Base-by-base conservation (phyloP, 2,113 vertebrate genomes). In the Phaethornis superciliosus region DNA sequence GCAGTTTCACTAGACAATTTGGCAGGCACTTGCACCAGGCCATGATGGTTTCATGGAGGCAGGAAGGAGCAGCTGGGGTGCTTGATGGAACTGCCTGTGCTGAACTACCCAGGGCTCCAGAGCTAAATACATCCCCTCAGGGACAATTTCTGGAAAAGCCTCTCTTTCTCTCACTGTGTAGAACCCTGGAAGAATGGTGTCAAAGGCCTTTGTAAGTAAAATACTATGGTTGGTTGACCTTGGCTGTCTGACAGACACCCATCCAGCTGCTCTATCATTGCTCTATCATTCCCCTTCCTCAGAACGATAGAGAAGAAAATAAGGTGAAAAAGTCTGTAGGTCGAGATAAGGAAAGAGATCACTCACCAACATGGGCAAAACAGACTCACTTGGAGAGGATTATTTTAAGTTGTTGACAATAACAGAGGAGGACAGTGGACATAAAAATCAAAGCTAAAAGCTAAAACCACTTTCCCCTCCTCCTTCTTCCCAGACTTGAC, bases 121-220 rank as follows among this genome's bases (percentile, higher is more conserved):
- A 72, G 59, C 59, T 93, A 56, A 78, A 81, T 95, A 70, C 78
- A 71, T 52, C 32, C 52, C 74, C 56, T 85, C 65, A 68, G 62
- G 81, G 55, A 16, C 55, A 35, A 30, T 47, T 94, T 81, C 51
- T 84, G 33, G 55, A 81, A 51, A 77, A 93, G 56, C 7, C 10
- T 72, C 26, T 55, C 51, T 88, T 87, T 21, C 89, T 77, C 55
- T 46, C n/a, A 10, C 33, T 55, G 20, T 28, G 30, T 40, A 19
- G 15, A 60, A 64, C 19, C 15, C 33, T 16, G 17, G 21, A 85
- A 74, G 24, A 74, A 20, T 26, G n/a, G 26, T 13, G 26, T 49
- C n/a, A 69, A 30, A 72, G 46, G 58, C 15, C 11, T 70, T 63
- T 33, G 22, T 42, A 88, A 86, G 15, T 42, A 49, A 80, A 91